Percentiles rank a stretch among this genome's conserved stretches.
Conservation (phyloP, 2,888 invertebrate genomes). For the Meandrusa payeni region DNA sequence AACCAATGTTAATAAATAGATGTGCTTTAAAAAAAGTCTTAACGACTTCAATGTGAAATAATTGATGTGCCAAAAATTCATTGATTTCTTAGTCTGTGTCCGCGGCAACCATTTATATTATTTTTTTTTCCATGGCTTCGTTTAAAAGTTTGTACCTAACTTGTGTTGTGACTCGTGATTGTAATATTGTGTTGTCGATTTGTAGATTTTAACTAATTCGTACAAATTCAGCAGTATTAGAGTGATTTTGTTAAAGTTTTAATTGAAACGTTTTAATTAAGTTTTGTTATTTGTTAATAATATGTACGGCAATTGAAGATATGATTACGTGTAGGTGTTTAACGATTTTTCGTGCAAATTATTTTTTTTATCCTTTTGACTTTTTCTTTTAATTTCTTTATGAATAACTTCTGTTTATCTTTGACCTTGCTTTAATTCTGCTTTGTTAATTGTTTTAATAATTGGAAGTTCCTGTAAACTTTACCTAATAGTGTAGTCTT, state of each 20-base stretch:
- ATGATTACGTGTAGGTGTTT: conserved; percentile 37
- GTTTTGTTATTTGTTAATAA: conserved; percentile 77
- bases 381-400: conserved; percentile 11
- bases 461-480: conserved; percentile 32
- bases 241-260: conserved; percentile 81
- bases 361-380: conserved; percentile 1
- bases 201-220: conserved; percentile 70
- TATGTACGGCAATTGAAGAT: conserved; percentile 49
- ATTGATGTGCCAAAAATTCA: conserved; percentile 65
- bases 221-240: conserved; percentile 81
- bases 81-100: conserved; percentile 29
- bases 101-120: conserved; percentile 18
- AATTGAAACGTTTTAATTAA: conserved; percentile 75
- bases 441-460: conserved; percentile 16
- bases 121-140: conserved; percentile 18
- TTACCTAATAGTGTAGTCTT: conserved; percentile 21
- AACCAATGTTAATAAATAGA: conserved; percentile 32
- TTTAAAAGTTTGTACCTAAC: conserved; percentile 26
- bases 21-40: conserved; percentile 27
- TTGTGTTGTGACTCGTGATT: conserved; percentile 60
- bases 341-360: conserved; percentile 17
- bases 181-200: conserved; percentile 52
- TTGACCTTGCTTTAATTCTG: conserved; percentile 12
- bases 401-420: conserved; percentile 7
- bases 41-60: conserved; percentile 28